Evolutionary conservation across 2,797 vertebrate species (phyloP), one percentile per base, ranked within the genome.

Genomic region (Meriones psammophilus): DNA sequence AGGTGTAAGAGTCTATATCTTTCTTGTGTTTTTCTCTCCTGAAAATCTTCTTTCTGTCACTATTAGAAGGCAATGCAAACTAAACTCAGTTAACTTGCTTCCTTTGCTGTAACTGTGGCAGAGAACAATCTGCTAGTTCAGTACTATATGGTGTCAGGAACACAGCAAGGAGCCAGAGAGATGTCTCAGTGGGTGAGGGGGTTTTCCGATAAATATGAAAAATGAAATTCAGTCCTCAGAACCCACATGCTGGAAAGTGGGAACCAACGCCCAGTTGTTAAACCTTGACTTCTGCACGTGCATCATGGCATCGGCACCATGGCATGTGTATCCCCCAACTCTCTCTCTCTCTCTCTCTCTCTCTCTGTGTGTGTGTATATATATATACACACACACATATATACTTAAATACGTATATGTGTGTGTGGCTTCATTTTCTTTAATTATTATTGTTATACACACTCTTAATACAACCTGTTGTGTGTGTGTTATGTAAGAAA

Each of bases 81-180:
- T 54, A 64, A 60, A 90, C 22, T 24, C 42, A 46, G 20, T 95
- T 96, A 96, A 73, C 62, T 96, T 86, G 91, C 6, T 22, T 56
- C 20, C 50, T 94, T 96, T 97, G 85, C n/a, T 92, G 62, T 89
- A 20, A 28, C 0, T 2, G 84, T 95, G 95, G 71, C 73, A 90
- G 18, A 96, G 94, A 94, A 76, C 95, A 96, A 94, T 71, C 62
- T 81, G n/a, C 24, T 71, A 64, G 60, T 89, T 92, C 13, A 77
- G 69, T 54, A 0, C 0, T 26, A 42, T 69, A 68, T 60, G 22
- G 1, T 78, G 68, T 86, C 42, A 30, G 62, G 68, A 71, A 80
- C 17, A 20, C n/a, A 92, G 74, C 89, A 96, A 78, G 77, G 96
- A 15, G 68, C 24, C 50, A 30, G n/a, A 26, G 14, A 58, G 14